These are phyloP conservation scores for Serranus cabrilla DNA, from an alignment of 2,797 vertebrate species.

Conservation along the genomic window DNA sequence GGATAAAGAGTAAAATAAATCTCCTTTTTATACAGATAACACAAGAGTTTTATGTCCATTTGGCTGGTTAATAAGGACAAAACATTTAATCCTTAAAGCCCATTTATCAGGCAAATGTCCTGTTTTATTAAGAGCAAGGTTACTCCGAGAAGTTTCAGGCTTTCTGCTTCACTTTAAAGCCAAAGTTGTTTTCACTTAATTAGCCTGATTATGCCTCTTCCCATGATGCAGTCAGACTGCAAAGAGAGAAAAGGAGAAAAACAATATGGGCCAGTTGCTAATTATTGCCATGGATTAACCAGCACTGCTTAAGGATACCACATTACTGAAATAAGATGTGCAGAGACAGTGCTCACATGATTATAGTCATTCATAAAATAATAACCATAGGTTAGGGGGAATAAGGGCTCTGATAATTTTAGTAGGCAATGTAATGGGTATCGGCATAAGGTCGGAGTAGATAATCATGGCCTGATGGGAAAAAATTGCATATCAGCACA, in stretches of 20 bases:
- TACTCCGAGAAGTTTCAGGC: background rate
- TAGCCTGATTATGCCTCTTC: background rate
- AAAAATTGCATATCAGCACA: no score
- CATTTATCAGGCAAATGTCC: background rate
- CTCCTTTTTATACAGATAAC: conserved; percentile 5
- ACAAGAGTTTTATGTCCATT: background rate
- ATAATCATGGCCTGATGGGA: no score
- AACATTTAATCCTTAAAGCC: background rate
- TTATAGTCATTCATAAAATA: background rate
- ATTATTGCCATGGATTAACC: background rate
- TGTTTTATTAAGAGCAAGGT: background rate
- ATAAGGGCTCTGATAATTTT: no score
- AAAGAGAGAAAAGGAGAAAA: no score
- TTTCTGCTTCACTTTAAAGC: background rate
- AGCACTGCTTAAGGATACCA: background rate
- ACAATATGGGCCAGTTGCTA: background rate
- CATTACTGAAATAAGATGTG: background rate
- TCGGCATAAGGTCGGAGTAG: no score
- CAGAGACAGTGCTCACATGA: background rate
- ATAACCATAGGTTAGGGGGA: background rate
- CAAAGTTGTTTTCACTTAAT: background rate
- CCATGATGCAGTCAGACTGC: no score
- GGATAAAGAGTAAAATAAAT: conserved; percentile 35
- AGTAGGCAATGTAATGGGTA: no score
- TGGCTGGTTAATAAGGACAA: conserved; percentile 1